Evolutionary conservation across 2,888 invertebrate species (phyloP).

Genomic region (Nowickia ferox): DNA sequence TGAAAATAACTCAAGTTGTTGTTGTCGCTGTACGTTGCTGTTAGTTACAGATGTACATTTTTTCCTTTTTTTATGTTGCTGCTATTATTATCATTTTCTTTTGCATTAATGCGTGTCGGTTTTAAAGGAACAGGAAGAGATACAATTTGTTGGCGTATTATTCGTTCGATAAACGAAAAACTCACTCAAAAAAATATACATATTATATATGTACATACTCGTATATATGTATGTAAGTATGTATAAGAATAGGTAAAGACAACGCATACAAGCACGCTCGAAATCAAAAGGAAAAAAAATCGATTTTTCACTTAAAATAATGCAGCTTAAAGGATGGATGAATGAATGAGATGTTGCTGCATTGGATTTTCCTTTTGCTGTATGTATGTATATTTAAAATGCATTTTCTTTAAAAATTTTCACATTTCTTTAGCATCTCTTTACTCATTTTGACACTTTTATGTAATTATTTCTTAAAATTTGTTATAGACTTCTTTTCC

Average conservation of each 20-base stretch:
- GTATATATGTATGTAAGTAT: too few species aligned
- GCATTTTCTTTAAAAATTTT: background rate
- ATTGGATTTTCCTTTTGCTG: background rate
- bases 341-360: constrained; percentile 11
- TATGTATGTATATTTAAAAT: background rate
- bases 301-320: constrained; percentile 70
- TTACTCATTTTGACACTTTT: background rate
- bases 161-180: constrained; percentile 50
- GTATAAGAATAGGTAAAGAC: too few species aligned
- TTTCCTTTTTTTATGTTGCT: constrained; percentile 14
- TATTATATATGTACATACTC: constrained; percentile 7
- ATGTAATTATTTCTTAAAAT: background rate
- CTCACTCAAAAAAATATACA: constrained; percentile 5
- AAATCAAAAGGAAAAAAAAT: constrained; percentile 62
- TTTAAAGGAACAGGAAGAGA: constrained; percentile 65
- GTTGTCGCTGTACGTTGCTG: constrained; percentile 27
- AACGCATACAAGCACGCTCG: background rate
- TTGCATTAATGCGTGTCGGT: constrained; percentile 24
- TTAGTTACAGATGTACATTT: background rate
- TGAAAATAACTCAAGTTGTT: constrained; percentile 51
- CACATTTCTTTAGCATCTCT: background rate
- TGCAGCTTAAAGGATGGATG: constrained; percentile 34
- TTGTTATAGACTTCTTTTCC: background rate
- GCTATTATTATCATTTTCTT: constrained; percentile 20
- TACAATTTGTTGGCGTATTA: constrained; percentile 36